Conservation (phyloP, 2,797 vertebrate species). For the Cichlasoma orientale region DNA sequence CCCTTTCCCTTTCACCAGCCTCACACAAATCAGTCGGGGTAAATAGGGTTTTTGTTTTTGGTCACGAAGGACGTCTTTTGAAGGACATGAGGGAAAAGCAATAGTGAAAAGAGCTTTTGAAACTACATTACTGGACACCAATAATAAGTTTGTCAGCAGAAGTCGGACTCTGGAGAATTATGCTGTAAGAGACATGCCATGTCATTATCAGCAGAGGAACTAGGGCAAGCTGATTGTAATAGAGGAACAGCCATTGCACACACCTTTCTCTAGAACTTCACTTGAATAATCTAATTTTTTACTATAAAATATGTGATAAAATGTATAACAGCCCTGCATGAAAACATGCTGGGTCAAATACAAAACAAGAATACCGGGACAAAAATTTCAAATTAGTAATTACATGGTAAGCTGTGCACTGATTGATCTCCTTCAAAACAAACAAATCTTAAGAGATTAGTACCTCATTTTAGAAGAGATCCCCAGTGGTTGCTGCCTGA, state of each 20-base stretch:
- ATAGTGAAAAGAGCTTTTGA: conserved; percentile 38
- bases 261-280: background rate
- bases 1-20: conserved; percentile 56
- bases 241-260: background rate
- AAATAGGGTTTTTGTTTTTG: conserved; percentile 25
- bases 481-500: background rate
- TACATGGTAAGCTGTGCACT: background rate
- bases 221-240: conserved; percentile 2
- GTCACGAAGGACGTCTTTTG: conserved; percentile 37
- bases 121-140: conserved; percentile 15
- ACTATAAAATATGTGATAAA: background rate
- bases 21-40: conserved; percentile 45
- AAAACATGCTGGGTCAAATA: background rate
- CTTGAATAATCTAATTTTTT: background rate
- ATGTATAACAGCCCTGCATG: background rate
- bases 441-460: background rate
- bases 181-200: conserved; percentile 33
- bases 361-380: background rate
- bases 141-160: conserved; percentile 45
- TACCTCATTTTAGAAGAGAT: background rate
- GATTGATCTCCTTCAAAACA: background rate
- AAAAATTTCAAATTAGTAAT: no score
- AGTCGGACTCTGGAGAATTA: conserved; percentile 42
- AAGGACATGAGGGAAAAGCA: conserved; percentile 15
- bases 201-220: conserved; percentile 33